Evolutionary conservation across 2,888 invertebrate species (phyloP).

Genomic region (Sminthurinus aureus): DNA sequence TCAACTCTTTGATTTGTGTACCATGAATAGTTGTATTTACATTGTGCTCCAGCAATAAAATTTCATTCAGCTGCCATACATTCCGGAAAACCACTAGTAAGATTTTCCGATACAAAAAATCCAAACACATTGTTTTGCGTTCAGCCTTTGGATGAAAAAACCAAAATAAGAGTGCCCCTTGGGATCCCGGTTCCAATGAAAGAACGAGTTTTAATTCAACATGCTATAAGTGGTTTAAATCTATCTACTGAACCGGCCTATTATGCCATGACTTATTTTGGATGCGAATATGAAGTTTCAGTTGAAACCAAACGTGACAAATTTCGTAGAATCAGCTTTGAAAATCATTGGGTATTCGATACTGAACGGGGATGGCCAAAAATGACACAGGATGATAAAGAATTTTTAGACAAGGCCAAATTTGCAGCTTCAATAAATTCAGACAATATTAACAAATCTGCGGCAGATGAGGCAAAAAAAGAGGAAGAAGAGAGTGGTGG

Average conservation of each 20-base stretch:
- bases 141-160: conserved; percentile 47
- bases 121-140: conserved; percentile 55
- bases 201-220: conserved; percentile 46
- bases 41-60: conserved; percentile 53
- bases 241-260: conserved; percentile 51
- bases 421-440: conserved; percentile 50
- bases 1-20: neutral
- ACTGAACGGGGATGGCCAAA: conserved; percentile 44
- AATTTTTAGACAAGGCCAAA: conserved; percentile 47
- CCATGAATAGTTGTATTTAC: conserved; percentile 47
- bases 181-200: conserved; percentile 53
- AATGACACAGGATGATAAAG: conserved; percentile 24
- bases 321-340: conserved; percentile 41
- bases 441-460: conserved; percentile 45
- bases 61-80: conserved; percentile 50
- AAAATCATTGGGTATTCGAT: conserved; percentile 57
- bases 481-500: conserved; percentile 7
- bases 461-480: conserved; percentile 35
- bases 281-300: conserved; percentile 56
- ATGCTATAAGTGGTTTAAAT: conserved; percentile 54
- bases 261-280: conserved; percentile 55
- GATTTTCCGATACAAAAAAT: conserved; percentile 53
- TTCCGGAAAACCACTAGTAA: conserved; percentile 54
- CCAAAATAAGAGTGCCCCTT: conserved; percentile 48
- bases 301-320: conserved; percentile 51